Evolutionary conservation across 2,113 vertebrate genomes (phyloP).

Genomic region (Ailurus styani): DNA sequence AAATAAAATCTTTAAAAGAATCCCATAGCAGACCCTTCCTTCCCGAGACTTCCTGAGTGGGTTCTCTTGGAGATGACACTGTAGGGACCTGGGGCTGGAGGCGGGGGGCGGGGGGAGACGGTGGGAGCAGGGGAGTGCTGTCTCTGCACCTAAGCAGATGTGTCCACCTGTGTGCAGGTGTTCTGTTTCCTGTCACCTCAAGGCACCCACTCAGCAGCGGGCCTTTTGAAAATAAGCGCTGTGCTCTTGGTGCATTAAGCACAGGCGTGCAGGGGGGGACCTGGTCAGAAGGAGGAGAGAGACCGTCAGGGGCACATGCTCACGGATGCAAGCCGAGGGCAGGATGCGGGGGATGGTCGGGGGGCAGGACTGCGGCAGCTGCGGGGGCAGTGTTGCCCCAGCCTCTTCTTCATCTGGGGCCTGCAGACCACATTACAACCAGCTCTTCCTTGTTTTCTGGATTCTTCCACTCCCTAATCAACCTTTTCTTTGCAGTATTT

Average conservation of each 20-base stretch:
- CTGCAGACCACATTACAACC: too few species aligned
- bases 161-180: background rate
- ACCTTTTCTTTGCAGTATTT: background rate
- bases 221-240: background rate
- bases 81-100: background rate
- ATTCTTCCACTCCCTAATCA: background rate
- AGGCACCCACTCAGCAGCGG: background rate
- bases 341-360: background rate
- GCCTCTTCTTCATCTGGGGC: background rate
- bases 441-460: background rate
- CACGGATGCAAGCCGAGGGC: rapidly evolving
- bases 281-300: background rate
- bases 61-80: background rate
- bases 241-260: too few species aligned
- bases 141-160: background rate
- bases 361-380: background rate
- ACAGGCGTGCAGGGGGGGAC: background rate
- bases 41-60: too few species aligned
- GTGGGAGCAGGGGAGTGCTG: too few species aligned
- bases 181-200: background rate
- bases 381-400: too few species aligned
- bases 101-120: rapidly evolving
- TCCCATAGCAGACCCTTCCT: background rate
- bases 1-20: too few species aligned
- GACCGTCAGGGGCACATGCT: background rate